phyloP scores from a whole-genome alignment of 1,140 invertebrate genomes.

The Adelges cooleyi region DNA sequence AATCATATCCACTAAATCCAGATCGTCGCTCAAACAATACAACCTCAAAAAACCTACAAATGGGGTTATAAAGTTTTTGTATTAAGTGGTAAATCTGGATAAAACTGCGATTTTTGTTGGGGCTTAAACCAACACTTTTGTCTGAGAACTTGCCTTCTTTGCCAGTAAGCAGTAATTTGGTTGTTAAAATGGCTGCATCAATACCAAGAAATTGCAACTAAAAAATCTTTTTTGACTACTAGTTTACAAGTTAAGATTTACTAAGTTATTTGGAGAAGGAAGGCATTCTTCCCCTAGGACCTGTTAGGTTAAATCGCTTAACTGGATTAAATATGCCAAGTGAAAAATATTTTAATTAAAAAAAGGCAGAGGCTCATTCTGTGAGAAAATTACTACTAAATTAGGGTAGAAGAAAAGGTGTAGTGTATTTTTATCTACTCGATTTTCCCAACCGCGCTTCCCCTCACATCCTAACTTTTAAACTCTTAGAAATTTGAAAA shows the following conservation, averaged over 20 bases:
- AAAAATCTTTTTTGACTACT: constrained; percentile 37
- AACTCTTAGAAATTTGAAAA: no score
- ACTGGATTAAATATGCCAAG: constrained; percentile 11
- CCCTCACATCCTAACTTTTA: no score
- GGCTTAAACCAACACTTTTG: constrained; percentile 30
- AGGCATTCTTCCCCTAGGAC: constrained; percentile 34
- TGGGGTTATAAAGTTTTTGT: constrained; percentile 37
- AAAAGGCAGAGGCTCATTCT: neutral
- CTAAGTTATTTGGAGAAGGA: constrained; percentile 33
- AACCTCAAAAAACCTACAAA: constrained; percentile 37
- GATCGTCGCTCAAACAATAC: constrained; percentile 36
- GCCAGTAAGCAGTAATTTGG: constrained; percentile 33
- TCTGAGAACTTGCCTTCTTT: constrained; percentile 32
- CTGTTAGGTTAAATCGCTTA: constrained; percentile 32
- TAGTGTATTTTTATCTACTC: no score
- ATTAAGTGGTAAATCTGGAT: constrained; percentile 32
- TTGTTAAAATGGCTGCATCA: constrained; percentile 28
- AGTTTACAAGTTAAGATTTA: constrained; percentile 34
- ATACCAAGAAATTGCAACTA: constrained; percentile 32
- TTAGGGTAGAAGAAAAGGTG: no score
- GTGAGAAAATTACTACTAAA: neutral
- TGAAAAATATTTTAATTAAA: neutral
- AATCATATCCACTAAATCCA: constrained; percentile 36
- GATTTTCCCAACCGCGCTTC: no score
- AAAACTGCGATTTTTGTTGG: constrained; percentile 35